Conservation (phyloP, 1,140 invertebrate species). For the Ooceraea biroi region DNA sequence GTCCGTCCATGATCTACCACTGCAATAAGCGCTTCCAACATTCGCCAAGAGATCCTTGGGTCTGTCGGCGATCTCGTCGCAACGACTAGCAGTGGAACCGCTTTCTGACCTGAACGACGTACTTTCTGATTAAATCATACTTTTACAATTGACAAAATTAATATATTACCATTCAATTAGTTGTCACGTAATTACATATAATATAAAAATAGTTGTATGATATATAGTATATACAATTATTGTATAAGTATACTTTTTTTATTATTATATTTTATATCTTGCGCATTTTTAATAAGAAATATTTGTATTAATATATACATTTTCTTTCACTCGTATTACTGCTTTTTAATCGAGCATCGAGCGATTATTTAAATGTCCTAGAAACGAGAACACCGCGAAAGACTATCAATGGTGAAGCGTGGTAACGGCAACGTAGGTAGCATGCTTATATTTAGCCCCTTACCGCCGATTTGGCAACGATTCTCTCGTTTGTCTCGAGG, state of each 20-base stretch:
- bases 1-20: conserved; percentile 68
- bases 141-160: not conserved
- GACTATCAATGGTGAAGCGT: conserved; percentile 8
- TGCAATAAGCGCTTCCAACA: conserved; percentile 21
- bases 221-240: no score
- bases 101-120: conserved; percentile 69
- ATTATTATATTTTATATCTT: not conserved
- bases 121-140: not conserved
- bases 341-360: not conserved
- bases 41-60: conserved; percentile 44
- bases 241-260: no score
- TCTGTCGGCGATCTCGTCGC: conserved; percentile 49
- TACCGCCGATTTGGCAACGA: conserved; percentile 10
- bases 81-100: conserved; percentile 44
- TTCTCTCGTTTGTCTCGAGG: conserved; percentile 7
- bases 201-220: no score
- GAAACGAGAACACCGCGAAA: conserved; percentile 1
- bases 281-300: not conserved
- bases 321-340: not conserved
- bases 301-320: not conserved
- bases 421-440: conserved; percentile 1
- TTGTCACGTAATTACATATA: no score
- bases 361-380: conserved; percentile 3
- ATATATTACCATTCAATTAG: no score
- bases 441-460: conserved; percentile 8